Evolutionary conservation across 1,140 invertebrate species (phyloP).

Genomic region (Doryteuthis pealeii): DNA sequence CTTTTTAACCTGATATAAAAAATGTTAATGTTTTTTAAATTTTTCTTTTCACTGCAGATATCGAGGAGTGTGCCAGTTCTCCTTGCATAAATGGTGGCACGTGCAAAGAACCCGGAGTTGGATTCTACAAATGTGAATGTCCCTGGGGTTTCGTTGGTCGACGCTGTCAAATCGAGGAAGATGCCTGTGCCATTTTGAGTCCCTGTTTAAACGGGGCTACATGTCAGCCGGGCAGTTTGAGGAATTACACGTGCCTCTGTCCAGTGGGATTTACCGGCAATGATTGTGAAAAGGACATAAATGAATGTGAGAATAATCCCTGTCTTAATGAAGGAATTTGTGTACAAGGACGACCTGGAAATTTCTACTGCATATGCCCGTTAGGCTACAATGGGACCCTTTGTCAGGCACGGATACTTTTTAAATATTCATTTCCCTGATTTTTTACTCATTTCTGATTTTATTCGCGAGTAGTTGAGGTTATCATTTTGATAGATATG

Average conservation of each 20-base stretch:
- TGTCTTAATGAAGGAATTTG: conserved; percentile 33
- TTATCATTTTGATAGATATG: too few relatives aligned
- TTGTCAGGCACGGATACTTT: conserved; percentile 23
- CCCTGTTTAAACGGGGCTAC: conserved; percentile 41
- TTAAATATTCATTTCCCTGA: too few relatives aligned
- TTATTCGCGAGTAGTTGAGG: too few relatives aligned
- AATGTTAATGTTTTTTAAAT: conserved; percentile 1
- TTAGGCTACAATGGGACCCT: conserved; percentile 27
- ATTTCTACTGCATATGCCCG: conserved; percentile 32
- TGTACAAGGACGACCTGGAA: background rate
- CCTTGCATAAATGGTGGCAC: conserved; percentile 35
- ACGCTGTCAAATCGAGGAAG: conserved; percentile 32
- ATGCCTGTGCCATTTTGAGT: conserved; percentile 29
- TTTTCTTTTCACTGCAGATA: conserved; percentile 5
- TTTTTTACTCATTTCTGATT: too few relatives aligned
- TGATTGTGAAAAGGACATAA: conserved; percentile 25
- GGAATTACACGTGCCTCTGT: conserved; percentile 73
- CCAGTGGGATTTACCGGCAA: conserved; percentile 66
- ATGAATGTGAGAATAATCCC: conserved; percentile 32
- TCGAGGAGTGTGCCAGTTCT: conserved; percentile 31
- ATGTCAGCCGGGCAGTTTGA: conserved; percentile 58
- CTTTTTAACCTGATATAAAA: too few relatives aligned
- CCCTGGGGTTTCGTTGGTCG: conserved; percentile 24
- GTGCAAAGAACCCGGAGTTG: conserved; percentile 23
- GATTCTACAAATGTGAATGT: conserved; percentile 36